phyloP scores from a whole-genome alignment of 2,113 vertebrate species.

The Paramormyrops kingsleyae region DNA sequence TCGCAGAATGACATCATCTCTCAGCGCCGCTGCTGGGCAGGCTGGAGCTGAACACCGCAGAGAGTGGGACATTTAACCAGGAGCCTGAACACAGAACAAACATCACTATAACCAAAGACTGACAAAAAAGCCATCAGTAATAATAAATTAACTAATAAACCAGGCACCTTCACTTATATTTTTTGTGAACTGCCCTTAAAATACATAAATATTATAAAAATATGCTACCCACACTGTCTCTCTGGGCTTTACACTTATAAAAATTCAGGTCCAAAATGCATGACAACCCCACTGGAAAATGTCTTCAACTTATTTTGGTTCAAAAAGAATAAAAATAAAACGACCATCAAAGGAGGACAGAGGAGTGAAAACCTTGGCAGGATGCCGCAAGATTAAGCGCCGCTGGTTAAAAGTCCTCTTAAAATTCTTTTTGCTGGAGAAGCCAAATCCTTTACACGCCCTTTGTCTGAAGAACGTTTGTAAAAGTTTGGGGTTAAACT shows the following conservation, averaged over 20 bases:
- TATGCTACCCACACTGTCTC: neutral
- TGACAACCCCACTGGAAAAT: neutral
- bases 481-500: neutral
- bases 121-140: neutral
- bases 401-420: neutral
- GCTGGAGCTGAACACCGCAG: neutral
- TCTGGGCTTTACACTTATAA: neutral
- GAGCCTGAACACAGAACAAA: neutral
- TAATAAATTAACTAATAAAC: neutral
- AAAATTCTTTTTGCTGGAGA: neutral
- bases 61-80: neutral
- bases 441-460: neutral
- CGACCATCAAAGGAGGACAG: neutral
- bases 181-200: neutral
- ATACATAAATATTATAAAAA: neutral
- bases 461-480: neutral
- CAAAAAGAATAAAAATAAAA: neutral
- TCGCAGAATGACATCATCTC: neutral
- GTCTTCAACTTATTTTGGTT: neutral
- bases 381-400: neutral
- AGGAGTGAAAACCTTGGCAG: neutral
- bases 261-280: neutral
- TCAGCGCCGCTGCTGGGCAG: neutral
- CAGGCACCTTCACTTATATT: neutral
- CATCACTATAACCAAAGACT: neutral